phyloP scores from a whole-genome alignment of 1,140 invertebrate genomes.

The Lamellibrachia luymesi region DNA sequence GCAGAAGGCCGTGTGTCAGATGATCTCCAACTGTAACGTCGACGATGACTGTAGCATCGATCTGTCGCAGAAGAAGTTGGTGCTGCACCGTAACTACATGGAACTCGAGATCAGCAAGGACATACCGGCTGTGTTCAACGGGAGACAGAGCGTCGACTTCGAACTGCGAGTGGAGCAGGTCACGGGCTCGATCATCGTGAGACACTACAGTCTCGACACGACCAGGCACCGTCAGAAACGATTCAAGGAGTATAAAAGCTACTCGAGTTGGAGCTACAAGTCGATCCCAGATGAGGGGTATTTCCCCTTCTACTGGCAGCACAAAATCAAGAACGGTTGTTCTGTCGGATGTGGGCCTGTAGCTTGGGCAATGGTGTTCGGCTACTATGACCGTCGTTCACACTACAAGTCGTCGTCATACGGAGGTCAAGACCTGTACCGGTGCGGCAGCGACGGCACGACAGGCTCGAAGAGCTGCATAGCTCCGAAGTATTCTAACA shows the following conservation, averaged over 20 bases:
- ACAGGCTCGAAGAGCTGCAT: not conserved
- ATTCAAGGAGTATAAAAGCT: not conserved
- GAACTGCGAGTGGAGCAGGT: not conserved
- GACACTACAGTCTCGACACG: too few species aligned
- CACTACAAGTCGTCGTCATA: not conserved
- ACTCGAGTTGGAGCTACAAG: not conserved
- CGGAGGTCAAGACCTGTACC: not conserved
- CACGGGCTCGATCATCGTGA: too few species aligned
- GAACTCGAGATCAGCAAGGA: not conserved
- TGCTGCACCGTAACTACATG: not conserved
- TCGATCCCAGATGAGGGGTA: not conserved
- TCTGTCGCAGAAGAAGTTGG: not conserved
- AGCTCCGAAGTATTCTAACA: not conserved
- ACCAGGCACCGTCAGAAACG: not conserved
- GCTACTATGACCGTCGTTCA: not conserved
- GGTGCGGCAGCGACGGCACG: not conserved
- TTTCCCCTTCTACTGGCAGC: not conserved
- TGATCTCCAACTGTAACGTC: too few species aligned
- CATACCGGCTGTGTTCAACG: too few species aligned
- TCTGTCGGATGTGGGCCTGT: not conserved
- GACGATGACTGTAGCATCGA: not conserved
- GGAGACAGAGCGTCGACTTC: not conserved
- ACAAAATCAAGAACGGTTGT: not conserved
- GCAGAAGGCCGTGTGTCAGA: too few species aligned
- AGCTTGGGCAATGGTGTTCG: too few species aligned